These are phyloP conservation scores for Pagetopsis macropterus DNA, from an alignment of 2,797 vertebrate genomes.

Conservation along the genomic window DNA sequence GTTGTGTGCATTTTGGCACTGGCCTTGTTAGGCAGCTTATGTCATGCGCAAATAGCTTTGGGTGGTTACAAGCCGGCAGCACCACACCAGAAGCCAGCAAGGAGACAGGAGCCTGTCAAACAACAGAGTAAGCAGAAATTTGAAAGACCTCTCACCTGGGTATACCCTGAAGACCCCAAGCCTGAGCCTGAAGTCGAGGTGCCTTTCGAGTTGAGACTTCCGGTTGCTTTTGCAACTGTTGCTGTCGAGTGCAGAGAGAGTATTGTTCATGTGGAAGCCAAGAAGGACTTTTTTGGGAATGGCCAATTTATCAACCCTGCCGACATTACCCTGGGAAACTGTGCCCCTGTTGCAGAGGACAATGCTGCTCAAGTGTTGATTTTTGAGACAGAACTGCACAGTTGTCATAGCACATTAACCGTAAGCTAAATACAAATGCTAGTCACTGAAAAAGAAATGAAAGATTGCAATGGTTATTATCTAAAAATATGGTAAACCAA, in stretches of 20 bases:
- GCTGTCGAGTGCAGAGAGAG: conserved; percentile 70
- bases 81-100: neutral
- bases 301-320: conserved; percentile 61
- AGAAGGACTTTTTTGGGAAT: conserved; percentile 74
- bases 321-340: conserved; percentile 71
- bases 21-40: conserved; percentile 55
- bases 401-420: conserved; percentile 57
- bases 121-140: conserved; percentile 60
- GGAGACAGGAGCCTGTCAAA: neutral
- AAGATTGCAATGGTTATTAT: neutral
- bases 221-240: conserved; percentile 60
- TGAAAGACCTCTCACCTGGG: conserved; percentile 63
- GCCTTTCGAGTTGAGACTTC: conserved; percentile 38
- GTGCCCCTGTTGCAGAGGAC: conserved; percentile 52
- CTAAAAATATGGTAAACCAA: neutral
- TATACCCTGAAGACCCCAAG: conserved; percentile 56
- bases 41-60: conserved; percentile 41
- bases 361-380: conserved; percentile 45
- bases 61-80: neutral
- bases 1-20: conserved; percentile 67
- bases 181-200: neutral
- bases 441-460: conserved; percentile 1
- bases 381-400: conserved; percentile 68
- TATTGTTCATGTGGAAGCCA: conserved; percentile 62
- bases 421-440: conserved; percentile 49